phyloP scores from a whole-genome alignment of 2,113 vertebrate species.

The Saguinus midas region DNA sequence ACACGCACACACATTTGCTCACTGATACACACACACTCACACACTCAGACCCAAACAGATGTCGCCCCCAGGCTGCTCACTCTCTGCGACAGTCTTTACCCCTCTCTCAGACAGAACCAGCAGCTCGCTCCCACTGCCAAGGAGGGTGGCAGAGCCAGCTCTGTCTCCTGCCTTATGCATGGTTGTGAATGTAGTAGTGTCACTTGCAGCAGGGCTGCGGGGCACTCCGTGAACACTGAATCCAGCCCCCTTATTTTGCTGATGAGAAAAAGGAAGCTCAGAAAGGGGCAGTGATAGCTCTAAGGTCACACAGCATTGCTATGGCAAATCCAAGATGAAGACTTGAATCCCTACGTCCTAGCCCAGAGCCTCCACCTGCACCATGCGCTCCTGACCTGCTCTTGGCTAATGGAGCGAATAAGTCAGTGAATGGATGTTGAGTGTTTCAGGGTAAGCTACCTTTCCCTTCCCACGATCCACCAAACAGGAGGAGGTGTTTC shows the following conservation, averaged over 20 bases:
- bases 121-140: neutral
- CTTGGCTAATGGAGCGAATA: neutral
- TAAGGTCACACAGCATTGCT: neutral
- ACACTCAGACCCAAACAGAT: neutral
- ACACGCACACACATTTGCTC: neutral
- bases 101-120: neutral
- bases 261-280: neutral
- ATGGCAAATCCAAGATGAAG: neutral
- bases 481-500: neutral
- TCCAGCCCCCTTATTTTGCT: neutral
- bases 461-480: neutral
- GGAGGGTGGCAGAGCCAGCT: neutral
- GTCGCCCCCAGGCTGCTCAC: neutral
- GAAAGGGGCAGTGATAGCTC: neutral
- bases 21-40: neutral
- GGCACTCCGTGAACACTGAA: neutral
- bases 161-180: neutral
- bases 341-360: neutral
- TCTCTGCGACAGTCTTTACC: neutral
- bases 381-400: neutral
- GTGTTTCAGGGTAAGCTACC: neutral
- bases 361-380: neutral
- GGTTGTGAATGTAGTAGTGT: neutral
- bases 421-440: neutral
- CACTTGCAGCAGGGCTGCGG: neutral